These are phyloP conservation scores for Chrysemys picta DNA, from an alignment of 2,113 vertebrate species.

Conservation along the genomic window DNA sequence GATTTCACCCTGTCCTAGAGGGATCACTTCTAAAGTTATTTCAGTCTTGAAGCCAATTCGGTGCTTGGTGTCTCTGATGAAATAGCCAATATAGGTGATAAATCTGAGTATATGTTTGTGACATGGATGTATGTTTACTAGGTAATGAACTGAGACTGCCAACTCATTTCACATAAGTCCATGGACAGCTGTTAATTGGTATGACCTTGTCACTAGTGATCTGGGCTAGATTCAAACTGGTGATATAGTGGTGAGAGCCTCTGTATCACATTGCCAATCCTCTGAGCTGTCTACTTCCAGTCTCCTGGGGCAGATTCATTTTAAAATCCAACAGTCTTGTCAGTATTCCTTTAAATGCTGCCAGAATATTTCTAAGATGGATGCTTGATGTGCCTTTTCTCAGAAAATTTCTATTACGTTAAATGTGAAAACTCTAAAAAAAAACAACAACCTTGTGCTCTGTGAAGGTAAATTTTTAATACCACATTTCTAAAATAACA, in stretches of 20 bases:
- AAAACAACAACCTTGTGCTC: background rate
- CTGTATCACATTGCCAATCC: background rate
- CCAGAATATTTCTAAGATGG: background rate
- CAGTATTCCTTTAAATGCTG: background rate
- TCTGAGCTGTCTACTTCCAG: background rate
- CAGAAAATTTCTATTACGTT: background rate
- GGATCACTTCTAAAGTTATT: background rate
- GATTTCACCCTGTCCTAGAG: background rate
- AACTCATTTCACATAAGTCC: background rate
- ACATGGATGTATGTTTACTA: background rate
- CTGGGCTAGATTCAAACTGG: background rate
- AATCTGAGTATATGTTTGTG: background rate
- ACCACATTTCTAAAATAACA: background rate
- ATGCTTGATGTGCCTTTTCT: background rate
- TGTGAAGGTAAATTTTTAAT: background rate
- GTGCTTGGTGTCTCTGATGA: background rate
- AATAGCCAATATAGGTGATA: background rate
- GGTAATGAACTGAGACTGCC: slow-evolving; percentile 7
- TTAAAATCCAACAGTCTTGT: background rate
- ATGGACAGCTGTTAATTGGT: background rate
- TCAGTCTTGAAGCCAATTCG: background rate
- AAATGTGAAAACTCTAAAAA: background rate
- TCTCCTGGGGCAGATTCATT: background rate
- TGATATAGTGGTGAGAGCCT: background rate
- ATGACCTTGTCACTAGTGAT: background rate